phyloP scores from a whole-genome alignment of 2,797 vertebrate species.

The Myiothlypis chrysogaster region DNA sequence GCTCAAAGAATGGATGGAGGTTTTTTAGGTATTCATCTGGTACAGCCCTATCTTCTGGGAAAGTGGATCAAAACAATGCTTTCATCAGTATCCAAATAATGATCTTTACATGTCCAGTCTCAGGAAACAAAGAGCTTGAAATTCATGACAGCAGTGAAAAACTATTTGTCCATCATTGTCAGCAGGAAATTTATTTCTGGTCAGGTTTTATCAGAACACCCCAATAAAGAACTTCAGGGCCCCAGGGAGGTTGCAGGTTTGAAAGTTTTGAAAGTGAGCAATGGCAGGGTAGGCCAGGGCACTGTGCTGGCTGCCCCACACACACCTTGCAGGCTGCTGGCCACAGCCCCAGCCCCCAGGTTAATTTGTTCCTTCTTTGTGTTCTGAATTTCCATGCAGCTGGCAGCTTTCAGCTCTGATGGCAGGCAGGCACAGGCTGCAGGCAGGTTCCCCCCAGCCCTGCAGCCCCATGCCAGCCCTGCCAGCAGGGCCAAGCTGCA shows the following conservation, averaged over 20 bases:
- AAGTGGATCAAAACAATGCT: not conserved
- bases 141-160: not conserved
- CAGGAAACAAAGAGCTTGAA: not conserved
- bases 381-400: not conserved
- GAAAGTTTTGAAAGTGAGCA: not conserved
- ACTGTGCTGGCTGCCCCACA: not conserved
- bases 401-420: not conserved
- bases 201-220: not conserved
- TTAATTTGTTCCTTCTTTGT: not conserved
- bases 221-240: not conserved
- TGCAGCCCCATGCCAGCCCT: not conserved
- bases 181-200: not conserved
- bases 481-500: not conserved
- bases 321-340: not conserved
- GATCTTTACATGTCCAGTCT: not conserved
- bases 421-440: not conserved
- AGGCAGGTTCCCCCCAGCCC: not conserved
- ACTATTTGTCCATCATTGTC: not conserved
- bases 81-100: not conserved
- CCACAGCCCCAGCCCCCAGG: not conserved
- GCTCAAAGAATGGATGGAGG: not conserved
- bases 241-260: not conserved
- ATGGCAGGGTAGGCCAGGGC: not conserved
- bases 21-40: not conserved
- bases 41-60: not conserved